These are phyloP conservation scores for Gila orcuttii DNA, from an alignment of 2,113 vertebrate species.

Conservation along the genomic window DNA sequence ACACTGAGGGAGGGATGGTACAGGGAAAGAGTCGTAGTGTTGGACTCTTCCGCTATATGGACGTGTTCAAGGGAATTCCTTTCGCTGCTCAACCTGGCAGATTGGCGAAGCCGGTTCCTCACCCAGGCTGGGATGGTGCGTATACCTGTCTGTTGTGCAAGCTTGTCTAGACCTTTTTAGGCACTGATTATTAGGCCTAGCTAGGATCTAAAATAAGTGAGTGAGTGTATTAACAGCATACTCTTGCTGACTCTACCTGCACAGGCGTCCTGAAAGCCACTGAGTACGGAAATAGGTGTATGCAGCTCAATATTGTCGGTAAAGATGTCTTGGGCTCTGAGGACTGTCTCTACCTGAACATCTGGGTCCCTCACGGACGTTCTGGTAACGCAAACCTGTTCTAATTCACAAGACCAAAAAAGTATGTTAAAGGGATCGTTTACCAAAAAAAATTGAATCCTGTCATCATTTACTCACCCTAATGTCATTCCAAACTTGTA, in stretches of 20 bases:
- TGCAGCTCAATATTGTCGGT: constrained; percentile 81
- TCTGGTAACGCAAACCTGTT: constrained; percentile 55
- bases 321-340: constrained; percentile 73
- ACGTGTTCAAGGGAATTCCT: constrained; percentile 92
- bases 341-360: constrained; percentile 95
- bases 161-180: neutral
- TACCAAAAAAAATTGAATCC: neutral
- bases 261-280: constrained; percentile 82
- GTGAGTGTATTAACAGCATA: neutral
- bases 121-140: constrained; percentile 92
- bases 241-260: constrained; percentile 1
- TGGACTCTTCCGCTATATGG: constrained; percentile 73
- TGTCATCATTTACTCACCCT: neutral
- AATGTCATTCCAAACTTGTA: neutral
- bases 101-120: constrained; percentile 83
- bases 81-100: constrained; percentile 82
- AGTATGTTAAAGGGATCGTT: neutral
- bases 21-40: constrained; percentile 79
- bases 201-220: neutral
- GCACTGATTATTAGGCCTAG: neutral
- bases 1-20: constrained; percentile 90
- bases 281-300: constrained; percentile 75
- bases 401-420: neutral
- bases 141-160: neutral
- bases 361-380: constrained; percentile 88